A percentile compares a stretch with the other conserved stretches of the same genome.
These are phyloP conservation scores for Nesogale talazaci DNA, from an alignment of 2,113 vertebrate genomes.

Conservation along the genomic window DNA sequence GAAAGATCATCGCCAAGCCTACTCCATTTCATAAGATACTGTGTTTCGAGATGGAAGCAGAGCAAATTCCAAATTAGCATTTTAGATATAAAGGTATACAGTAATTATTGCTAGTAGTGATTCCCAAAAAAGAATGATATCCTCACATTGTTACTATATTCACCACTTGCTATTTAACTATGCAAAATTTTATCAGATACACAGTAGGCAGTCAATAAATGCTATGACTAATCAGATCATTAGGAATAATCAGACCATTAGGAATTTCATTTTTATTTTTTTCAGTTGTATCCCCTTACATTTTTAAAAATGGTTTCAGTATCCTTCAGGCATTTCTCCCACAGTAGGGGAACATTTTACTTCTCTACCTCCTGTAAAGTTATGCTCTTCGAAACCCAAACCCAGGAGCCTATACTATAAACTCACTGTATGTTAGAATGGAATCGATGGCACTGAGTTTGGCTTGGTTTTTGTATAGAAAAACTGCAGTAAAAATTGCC, in stretches of 20 bases:
- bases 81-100: neutral
- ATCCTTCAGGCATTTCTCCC: neutral
- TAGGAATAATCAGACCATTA: conserved; percentile 7
- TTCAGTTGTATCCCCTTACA: neutral
- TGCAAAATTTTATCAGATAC: neutral
- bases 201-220: conserved; percentile 1
- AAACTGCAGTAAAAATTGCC: neutral
- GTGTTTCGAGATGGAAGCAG: neutral
- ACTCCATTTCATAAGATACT: neutral
- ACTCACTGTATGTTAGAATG: no score
- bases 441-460: no score
- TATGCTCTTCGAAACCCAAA: no score
- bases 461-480: neutral
- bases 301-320: conserved; percentile 9
- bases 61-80: neutral
- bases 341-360: neutral
- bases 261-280: neutral
- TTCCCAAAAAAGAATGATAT: neutral
- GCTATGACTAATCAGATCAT: conserved; percentile 9
- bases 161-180: neutral
- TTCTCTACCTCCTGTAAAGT: no score
- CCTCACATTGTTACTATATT: neutral
- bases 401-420: no score
- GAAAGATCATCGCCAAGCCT: neutral
- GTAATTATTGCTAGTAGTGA: neutral